phyloP scores from a whole-genome alignment of 2,888 invertebrate species.

The Odontocolon sp. region DNA sequence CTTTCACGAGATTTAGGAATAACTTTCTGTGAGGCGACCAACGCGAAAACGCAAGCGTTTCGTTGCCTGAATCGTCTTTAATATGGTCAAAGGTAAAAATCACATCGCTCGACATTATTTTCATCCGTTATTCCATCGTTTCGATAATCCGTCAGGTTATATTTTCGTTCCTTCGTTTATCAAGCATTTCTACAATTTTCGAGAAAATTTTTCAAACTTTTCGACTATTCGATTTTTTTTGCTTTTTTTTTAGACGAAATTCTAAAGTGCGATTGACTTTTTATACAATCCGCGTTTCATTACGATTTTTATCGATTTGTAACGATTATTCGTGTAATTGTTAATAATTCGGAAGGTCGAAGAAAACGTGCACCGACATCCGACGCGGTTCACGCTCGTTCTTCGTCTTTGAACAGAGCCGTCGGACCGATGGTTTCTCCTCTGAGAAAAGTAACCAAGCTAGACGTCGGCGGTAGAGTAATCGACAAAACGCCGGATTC shows the following conservation, averaged over 20 bases:
- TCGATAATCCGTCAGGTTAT: constrained; percentile 37
- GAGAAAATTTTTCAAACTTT: too few relatives aligned
- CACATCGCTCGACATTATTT: constrained; percentile 15
- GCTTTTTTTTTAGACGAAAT: too few relatives aligned
- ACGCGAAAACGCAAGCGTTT: background rate
- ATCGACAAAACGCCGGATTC: constrained; percentile 25
- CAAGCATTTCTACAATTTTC: background rate
- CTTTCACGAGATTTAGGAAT: constrained; percentile 38
- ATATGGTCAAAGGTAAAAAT: constrained; percentile 56
- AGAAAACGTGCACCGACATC: constrained; percentile 60
- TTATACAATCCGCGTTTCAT: too few relatives aligned
- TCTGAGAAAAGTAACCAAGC: constrained; percentile 57
- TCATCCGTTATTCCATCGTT: background rate
- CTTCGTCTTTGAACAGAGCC: constrained; percentile 32
- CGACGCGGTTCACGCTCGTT: constrained; percentile 39
- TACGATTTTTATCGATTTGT: too few relatives aligned
- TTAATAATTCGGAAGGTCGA: too few relatives aligned
- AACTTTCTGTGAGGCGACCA: constrained; percentile 8
- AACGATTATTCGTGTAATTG: too few relatives aligned
- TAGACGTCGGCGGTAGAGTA: constrained; percentile 24
- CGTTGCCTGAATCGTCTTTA: background rate
- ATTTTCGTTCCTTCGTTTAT: constrained; percentile 30
- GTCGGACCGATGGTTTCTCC: constrained; percentile 52
- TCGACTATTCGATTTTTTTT: too few relatives aligned
- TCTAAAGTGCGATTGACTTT: too few relatives aligned